phyloP scores from a whole-genome alignment of 35 echinoderm and acorn worm genomes.

The Holothuria glaberrima region DNA sequence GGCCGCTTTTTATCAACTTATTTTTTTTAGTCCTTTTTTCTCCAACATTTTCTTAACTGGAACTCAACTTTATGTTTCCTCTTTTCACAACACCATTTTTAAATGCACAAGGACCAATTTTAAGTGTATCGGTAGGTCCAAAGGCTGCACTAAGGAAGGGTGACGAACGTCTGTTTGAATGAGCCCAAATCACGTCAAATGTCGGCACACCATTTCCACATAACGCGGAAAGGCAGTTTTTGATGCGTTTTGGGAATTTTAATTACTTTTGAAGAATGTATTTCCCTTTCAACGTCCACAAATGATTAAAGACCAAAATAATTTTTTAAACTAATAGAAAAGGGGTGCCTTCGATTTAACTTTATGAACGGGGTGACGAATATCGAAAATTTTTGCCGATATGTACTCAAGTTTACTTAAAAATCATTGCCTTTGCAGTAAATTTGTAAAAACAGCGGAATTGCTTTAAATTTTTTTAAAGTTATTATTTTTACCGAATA shows the following conservation, averaged over 20 bases:
- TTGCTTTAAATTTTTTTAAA: too few species aligned
- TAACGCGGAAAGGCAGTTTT: background rate
- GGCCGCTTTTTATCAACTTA: background rate
- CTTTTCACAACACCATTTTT: background rate
- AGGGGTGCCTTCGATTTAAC: background rate
- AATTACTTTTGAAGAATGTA: too few species aligned
- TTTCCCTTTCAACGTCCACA: too few species aligned
- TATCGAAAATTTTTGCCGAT: too few species aligned
- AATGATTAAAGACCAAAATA: too few species aligned
- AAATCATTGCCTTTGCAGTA: too few species aligned
- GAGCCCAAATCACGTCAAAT: conserved; percentile 46
- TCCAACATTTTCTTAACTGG: background rate
- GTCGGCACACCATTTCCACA: background rate
- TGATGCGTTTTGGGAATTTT: too few species aligned
- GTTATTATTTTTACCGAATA: too few species aligned
- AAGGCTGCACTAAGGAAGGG: background rate
- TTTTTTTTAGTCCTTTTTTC: background rate
- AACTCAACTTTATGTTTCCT: background rate
- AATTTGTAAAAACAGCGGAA: too few species aligned
- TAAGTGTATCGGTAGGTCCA: background rate
- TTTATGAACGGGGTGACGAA: background rate
- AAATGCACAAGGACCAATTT: background rate
- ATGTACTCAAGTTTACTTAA: too few species aligned
- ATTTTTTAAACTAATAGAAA: background rate
- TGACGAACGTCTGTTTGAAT: background rate